A percentile compares a stretch with the other conserved stretches of the same genome.
These are phyloP conservation scores for Octomys mimax DNA, from an alignment of 2,797 vertebrate genomes.

Conservation along the genomic window DNA sequence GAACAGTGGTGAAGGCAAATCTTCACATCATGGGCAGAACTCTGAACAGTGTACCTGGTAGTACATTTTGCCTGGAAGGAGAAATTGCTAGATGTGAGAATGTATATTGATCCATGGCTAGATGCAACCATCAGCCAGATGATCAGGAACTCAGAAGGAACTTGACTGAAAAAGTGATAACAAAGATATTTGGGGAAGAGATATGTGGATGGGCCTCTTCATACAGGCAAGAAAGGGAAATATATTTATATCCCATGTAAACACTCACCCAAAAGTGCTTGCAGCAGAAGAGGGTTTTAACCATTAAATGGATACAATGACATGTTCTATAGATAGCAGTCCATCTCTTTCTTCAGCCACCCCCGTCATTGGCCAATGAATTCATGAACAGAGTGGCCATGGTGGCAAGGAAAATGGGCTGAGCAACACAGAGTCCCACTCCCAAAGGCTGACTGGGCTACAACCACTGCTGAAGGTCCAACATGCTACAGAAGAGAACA, in stretches of 20 bases:
- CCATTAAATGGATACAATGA: background rate
- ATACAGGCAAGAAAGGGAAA: background rate
- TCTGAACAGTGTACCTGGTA: too few species aligned
- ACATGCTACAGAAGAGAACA: background rate
- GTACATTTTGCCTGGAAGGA: too few species aligned
- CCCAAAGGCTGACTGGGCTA: background rate
- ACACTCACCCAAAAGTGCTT: background rate
- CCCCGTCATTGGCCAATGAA: background rate
- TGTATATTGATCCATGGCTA: too few species aligned
- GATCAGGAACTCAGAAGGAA: background rate
- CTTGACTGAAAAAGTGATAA: background rate
- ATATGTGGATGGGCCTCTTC: background rate
- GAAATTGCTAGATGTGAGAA: too few species aligned
- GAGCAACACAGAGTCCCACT: background rate
- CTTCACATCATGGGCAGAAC: too few species aligned
- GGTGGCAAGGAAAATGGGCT: background rate
- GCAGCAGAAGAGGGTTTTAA: background rate
- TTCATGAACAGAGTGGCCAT: background rate
- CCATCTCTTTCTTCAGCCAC: background rate
- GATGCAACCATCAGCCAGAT: too few species aligned
- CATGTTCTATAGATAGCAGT: background rate
- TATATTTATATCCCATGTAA: background rate
- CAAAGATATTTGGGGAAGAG: background rate
- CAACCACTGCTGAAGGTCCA: background rate
- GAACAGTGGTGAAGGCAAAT: too few species aligned